Conservation (phyloP, 2,113 vertebrate genomes). For the Oxygymnocypris stewartii region DNA sequence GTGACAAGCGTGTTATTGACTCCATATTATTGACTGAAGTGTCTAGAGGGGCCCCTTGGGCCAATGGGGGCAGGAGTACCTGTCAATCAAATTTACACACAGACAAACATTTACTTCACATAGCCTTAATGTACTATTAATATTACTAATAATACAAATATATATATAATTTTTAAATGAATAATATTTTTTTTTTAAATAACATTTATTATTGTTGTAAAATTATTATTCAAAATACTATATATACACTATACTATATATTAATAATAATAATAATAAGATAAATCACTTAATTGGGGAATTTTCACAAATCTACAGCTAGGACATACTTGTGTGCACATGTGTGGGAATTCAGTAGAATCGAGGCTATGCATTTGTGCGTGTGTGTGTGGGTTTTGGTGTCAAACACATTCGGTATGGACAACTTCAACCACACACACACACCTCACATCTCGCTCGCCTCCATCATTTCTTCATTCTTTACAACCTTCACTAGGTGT, state of each 20-base stretch:
- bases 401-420: constrained; percentile 45
- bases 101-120: not conserved
- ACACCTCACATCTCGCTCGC: constrained; percentile 10
- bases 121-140: not conserved
- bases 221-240: too few relatives aligned
- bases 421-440: not conserved
- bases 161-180: too few relatives aligned
- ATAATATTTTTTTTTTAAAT: too few relatives aligned
- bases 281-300: not conserved
- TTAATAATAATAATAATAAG: too few relatives aligned
- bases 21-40: constrained; percentile 8
- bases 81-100: constrained; percentile 11
- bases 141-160: too few relatives aligned
- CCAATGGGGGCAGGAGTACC: not conserved
- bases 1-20: constrained; percentile 17
- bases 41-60: not conserved
- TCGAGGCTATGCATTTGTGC: constrained; percentile 7
- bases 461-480: not conserved
- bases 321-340: not conserved
- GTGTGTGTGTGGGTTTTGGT: constrained; percentile 9
- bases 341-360: not conserved
- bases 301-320: not conserved
- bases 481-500: constrained; percentile 1
- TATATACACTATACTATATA: too few relatives aligned
- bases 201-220: too few relatives aligned